phyloP scores from a whole-genome alignment of 37 sponge, comb jelly and placozoan species.

The Chondrosia reniformis region DNA sequence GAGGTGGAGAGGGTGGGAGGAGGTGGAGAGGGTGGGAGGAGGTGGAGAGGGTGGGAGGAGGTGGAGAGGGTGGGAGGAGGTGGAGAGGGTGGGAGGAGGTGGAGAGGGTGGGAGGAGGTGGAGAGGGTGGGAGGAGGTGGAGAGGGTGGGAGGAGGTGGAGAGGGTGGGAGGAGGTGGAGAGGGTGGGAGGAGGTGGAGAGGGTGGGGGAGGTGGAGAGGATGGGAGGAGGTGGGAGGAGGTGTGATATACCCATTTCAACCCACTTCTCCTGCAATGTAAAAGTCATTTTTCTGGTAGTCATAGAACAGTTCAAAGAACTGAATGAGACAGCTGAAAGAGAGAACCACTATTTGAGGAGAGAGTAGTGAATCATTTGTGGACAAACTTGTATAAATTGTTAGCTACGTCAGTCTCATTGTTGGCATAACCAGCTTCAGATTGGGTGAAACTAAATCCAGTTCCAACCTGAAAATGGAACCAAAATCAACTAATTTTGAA shows the following conservation, averaged over 20 bases:
- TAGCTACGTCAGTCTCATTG: conserved; percentile 33
- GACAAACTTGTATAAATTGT: conserved; percentile 33
- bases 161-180: too few species aligned
- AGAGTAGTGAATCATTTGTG: neutral
- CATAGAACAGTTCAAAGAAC: conserved; percentile 39
- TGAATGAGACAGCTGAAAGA: conserved; percentile 7
- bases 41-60: too few species aligned
- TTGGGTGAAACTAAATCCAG: conserved; percentile 52
- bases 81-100: too few species aligned
- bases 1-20: too few species aligned
- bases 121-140: too few species aligned
- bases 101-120: too few species aligned
- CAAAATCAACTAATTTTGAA: neutral
- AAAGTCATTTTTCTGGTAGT: conserved; percentile 43
- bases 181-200: too few species aligned
- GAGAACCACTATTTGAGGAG: neutral
- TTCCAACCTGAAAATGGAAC: conserved; percentile 25
- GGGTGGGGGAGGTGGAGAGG: too few species aligned
- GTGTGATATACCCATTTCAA: neutral
- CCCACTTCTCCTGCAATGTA: conserved; percentile 52
- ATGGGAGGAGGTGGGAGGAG: neutral
- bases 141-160: too few species aligned
- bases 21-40: too few species aligned
- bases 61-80: too few species aligned
- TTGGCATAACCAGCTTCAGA: conserved; percentile 30